Evolutionary conservation across 1,140 invertebrate species (phyloP).

Genomic region (Lerema accius): DNA sequence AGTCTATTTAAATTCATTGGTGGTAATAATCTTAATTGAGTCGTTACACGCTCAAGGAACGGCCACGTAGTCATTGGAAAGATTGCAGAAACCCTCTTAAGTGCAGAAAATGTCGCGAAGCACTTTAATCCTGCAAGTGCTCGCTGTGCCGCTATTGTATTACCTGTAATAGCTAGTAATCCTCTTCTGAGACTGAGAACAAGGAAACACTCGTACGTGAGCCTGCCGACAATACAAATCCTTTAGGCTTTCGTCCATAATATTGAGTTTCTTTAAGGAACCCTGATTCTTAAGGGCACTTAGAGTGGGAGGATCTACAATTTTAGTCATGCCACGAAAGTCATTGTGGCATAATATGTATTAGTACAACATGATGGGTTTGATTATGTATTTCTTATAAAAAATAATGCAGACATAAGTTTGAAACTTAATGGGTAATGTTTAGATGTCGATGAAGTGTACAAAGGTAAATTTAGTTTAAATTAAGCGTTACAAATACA

Average conservation of each 20-base stretch:
- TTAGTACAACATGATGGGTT: too few relatives aligned
- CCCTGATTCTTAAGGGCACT: too few relatives aligned
- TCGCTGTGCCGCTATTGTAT: slow-evolving; percentile 31
- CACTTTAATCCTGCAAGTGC: slow-evolving; percentile 33
- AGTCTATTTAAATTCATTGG: neutral
- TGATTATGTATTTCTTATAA: too few relatives aligned
- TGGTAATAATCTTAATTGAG: slow-evolving; percentile 26
- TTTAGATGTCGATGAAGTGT: too few relatives aligned
- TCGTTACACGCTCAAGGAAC: slow-evolving; percentile 24
- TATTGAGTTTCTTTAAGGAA: neutral
- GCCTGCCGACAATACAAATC: neutral
- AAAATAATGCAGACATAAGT: too few relatives aligned
- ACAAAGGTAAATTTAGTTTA: too few relatives aligned
- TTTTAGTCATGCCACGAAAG: too few relatives aligned
- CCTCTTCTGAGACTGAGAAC: slow-evolving; percentile 17
- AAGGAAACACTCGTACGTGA: slow-evolving; percentile 3
- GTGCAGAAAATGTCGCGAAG: slow-evolving; percentile 28
- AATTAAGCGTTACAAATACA: too few relatives aligned
- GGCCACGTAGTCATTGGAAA: slow-evolving; percentile 26
- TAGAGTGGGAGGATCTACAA: too few relatives aligned
- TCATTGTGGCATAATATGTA: too few relatives aligned
- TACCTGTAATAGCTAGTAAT: slow-evolving; percentile 35
- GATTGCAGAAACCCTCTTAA: slow-evolving; percentile 33
- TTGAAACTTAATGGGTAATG: too few relatives aligned
- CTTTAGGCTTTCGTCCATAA: neutral